A percentile compares a stretch with the other conserved stretches of the same genome.
phyloP scores from a whole-genome alignment of 1,140 invertebrate genomes.

The Eubasilissa regina region DNA sequence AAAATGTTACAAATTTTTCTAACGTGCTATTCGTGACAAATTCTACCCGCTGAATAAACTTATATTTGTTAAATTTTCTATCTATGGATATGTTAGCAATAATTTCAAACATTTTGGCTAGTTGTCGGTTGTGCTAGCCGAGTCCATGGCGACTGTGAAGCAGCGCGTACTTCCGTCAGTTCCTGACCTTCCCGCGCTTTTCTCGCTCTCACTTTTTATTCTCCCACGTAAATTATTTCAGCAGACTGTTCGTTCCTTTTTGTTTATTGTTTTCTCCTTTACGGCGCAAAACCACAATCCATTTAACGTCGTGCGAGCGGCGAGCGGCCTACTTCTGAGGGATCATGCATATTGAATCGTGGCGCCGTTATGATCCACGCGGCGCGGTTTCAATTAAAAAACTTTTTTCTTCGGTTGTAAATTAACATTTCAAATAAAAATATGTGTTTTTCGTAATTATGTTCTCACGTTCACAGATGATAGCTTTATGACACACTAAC shows the following conservation, averaged over 20 bases:
- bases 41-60: too few species aligned
- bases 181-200: not conserved
- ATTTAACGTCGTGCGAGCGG: conserved; percentile 2
- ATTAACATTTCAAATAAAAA: too few species aligned
- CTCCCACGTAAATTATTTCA: conserved; percentile 13
- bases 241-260: conserved; percentile 5
- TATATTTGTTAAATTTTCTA: too few species aligned
- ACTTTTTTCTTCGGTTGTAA: too few species aligned
- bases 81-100: not conserved
- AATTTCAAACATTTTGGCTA: not conserved
- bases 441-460: too few species aligned
- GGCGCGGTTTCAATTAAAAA: too few species aligned
- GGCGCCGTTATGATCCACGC: not conserved
- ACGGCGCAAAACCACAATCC: not conserved
- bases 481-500: too few species aligned
- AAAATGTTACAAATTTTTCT: too few species aligned
- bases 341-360: not conserved
- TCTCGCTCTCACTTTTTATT: not conserved
- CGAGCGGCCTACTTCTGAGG: not conserved
- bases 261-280: conserved; percentile 12
- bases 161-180: conserved; percentile 8
- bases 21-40: too few species aligned
- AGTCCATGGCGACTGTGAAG: not conserved
- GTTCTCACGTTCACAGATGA: too few species aligned
- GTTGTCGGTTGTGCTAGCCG: too few species aligned